Conservation (phyloP, 1,140 invertebrate species). For the Zaprionus lachaisei region DNA sequence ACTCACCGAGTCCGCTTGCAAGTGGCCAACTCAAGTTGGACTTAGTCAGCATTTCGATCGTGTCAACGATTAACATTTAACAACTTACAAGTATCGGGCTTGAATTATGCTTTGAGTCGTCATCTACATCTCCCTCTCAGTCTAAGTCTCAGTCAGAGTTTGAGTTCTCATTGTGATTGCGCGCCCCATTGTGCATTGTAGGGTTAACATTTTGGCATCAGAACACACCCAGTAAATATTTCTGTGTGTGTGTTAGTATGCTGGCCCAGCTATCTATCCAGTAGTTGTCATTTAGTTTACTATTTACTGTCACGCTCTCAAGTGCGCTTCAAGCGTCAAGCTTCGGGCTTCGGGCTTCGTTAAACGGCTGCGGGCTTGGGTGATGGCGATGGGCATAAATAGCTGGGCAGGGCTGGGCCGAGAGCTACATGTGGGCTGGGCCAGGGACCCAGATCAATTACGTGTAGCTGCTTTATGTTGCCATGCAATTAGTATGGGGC, state of each 20-base stretch:
- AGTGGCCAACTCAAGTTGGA: slow-evolving; percentile 19
- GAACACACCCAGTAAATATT: slow-evolving; percentile 69
- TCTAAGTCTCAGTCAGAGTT: slow-evolving; percentile 4
- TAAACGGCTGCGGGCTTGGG: not conserved
- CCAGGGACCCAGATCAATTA: slow-evolving; percentile 35
- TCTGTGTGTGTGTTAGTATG: slow-evolving; percentile 31
- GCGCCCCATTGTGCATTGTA: slow-evolving; percentile 41
- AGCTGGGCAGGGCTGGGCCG: slow-evolving; percentile 27
- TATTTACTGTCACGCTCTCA: slow-evolving; percentile 80
- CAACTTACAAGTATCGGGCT: slow-evolving; percentile 54
- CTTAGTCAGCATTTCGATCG: slow-evolving; percentile 74
- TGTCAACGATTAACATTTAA: slow-evolving; percentile 81
- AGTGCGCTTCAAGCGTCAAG: slow-evolving; percentile 64
- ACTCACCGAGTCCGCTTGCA: slow-evolving; percentile 23
- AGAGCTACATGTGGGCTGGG: slow-evolving; percentile 45
- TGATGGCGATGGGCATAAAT: slow-evolving; percentile 42
- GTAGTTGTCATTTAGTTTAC: slow-evolving; percentile 81
- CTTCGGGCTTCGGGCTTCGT: not conserved
- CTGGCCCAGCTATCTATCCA: slow-evolving; percentile 67
- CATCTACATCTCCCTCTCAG: not conserved
- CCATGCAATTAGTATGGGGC: slow-evolving; percentile 24
- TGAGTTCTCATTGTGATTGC: slow-evolving; percentile 36
- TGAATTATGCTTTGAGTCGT: slow-evolving; percentile 9
- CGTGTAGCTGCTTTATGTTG: slow-evolving; percentile 25
- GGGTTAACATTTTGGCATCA: slow-evolving; percentile 78